These are phyloP conservation scores for Zelostemma sp. DNA, from an alignment of 1,140 invertebrate species.

Conservation along the genomic window DNA sequence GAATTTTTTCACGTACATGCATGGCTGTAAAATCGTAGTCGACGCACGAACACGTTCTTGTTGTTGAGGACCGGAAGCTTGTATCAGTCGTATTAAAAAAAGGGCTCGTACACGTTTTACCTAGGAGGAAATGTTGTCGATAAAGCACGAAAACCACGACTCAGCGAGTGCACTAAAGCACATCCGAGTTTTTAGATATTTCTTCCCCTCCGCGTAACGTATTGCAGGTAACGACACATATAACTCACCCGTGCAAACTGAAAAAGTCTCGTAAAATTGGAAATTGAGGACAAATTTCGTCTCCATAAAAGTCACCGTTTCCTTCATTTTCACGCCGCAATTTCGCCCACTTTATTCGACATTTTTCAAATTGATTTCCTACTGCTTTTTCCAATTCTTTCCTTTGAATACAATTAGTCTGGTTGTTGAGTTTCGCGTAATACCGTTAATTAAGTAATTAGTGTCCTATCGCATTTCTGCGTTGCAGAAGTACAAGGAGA, in stretches of 20 bases:
- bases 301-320: neutral
- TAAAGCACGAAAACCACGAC: constrained; percentile 47
- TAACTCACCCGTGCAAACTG: neutral
- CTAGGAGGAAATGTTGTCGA: constrained; percentile 32
- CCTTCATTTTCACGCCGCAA: too few species aligned
- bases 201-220: constrained; percentile 32
- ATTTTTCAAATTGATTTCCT: too few species aligned
- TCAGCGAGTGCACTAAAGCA: constrained; percentile 29
- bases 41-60: constrained; percentile 32
- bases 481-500: neutral
- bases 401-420: too few species aligned
- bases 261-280: constrained; percentile 26
- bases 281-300: neutral
- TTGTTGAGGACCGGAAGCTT: constrained; percentile 36
- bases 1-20: constrained; percentile 21
- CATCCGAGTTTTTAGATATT: constrained; percentile 28
- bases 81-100: constrained; percentile 46
- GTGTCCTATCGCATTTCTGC: constrained; percentile 9
- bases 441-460: constrained; percentile 21
- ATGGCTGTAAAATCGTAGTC: constrained; percentile 21
- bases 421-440: neutral
- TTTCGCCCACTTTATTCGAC: too few species aligned
- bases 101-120: constrained; percentile 29
- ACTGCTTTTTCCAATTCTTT: too few species aligned
- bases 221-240: constrained; percentile 29